Evolutionary conservation across 2,113 vertebrate genomes (phyloP).

Genomic region (Crocuta crocuta): DNA sequence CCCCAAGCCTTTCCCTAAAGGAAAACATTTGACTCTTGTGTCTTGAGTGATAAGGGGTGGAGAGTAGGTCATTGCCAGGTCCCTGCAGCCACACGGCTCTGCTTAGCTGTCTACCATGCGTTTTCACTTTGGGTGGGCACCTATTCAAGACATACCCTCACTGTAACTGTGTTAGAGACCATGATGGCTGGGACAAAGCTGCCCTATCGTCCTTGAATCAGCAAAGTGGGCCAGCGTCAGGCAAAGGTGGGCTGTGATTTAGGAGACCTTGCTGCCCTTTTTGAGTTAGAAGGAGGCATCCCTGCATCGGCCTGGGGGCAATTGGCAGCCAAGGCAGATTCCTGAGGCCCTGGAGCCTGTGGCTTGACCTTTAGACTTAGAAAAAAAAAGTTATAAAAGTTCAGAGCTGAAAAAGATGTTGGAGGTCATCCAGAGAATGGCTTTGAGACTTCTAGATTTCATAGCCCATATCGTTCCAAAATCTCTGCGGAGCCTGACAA

Average conservation of each 20-base stretch:
- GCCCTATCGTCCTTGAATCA: not conserved
- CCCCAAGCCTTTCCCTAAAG: not conserved
- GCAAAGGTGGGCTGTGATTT: not conserved
- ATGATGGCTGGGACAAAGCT: not conserved
- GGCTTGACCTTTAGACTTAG: not conserved
- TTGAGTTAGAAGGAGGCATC: not conserved
- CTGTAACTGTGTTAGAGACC: not conserved
- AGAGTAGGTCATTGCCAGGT: not conserved
- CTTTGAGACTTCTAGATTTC: conserved; percentile 22
- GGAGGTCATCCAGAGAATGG: not conserved
- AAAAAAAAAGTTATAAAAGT: not conserved
- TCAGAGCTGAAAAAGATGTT: not conserved
- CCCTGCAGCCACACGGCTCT: not conserved
- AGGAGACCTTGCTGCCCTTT: not conserved
- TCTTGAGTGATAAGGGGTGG: not conserved
- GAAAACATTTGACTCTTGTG: not conserved
- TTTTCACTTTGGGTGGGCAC: not conserved
- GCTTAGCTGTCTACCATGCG: not conserved
- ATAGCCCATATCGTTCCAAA: not conserved
- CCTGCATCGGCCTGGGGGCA: not conserved
- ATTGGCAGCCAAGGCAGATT: not conserved
- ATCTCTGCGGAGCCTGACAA: not conserved
- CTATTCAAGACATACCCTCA: not conserved
- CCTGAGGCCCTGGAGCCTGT: not conserved
- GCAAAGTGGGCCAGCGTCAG: not conserved